phyloP scores from a whole-genome alignment of 2,888 invertebrate species.

The Epiperipatus broadwayi region DNA sequence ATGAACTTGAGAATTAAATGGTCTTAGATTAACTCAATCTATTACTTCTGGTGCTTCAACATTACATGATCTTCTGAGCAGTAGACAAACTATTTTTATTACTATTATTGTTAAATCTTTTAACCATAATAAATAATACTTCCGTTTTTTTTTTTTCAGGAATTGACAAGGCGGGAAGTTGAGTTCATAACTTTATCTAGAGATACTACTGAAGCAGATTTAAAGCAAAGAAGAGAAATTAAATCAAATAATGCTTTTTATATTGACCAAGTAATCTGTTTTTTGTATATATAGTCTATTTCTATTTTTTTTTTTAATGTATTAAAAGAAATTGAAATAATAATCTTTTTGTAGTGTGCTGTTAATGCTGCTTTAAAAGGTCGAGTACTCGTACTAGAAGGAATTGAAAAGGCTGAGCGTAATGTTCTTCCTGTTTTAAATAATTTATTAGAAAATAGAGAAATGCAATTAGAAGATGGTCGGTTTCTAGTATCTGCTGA shows the following conservation, averaged over 20 bases:
- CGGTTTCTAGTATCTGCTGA: constrained; percentile 69
- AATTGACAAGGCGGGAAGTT: constrained; percentile 66
- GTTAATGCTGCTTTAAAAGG: constrained; percentile 78
- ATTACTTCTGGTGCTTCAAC: too few relatives aligned
- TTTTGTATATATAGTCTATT: background rate
- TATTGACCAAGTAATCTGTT: constrained; percentile 56
- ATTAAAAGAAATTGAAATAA: constrained; percentile 1
- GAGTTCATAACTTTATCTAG: constrained; percentile 83
- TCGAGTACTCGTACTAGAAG: constrained; percentile 70
- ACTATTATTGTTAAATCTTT: too few relatives aligned
- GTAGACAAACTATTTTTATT: background rate
- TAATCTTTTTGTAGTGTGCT: constrained; percentile 46
- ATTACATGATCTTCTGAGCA: too few relatives aligned
- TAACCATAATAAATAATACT: constrained; percentile 12
- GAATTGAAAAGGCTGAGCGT: constrained; percentile 89
- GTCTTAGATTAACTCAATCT: too few relatives aligned
- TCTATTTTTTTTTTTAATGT: constrained; percentile 4
- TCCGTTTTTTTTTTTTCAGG: constrained; percentile 29
- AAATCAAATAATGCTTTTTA: constrained; percentile 66
- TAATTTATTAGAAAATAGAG: constrained; percentile 85
- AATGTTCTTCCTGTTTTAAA: constrained; percentile 90
- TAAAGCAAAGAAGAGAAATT: constrained; percentile 87
- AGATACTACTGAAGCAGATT: constrained; percentile 89
- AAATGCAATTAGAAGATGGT: constrained; percentile 96
- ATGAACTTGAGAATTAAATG: too few relatives aligned